Evolutionary conservation across 2,888 invertebrate genomes (phyloP).

Genomic region (Quadroppia sp.): DNA sequence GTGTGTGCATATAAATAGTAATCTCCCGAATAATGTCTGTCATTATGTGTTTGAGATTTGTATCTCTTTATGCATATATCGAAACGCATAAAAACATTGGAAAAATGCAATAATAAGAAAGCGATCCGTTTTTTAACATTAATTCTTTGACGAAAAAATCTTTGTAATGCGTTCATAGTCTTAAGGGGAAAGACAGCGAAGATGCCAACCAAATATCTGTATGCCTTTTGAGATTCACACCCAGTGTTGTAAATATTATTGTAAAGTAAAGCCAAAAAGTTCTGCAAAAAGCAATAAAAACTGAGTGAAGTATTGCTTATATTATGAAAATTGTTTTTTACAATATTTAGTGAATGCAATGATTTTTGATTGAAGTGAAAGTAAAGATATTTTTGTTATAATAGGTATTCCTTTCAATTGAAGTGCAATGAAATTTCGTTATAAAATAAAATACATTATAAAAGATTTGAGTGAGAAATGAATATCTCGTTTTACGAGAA

Average conservation of each 20-base stretch:
- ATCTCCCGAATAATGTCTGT: conserved; percentile 12
- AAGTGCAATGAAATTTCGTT: neutral
- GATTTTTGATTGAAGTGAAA: neutral
- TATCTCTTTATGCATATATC: conserved; percentile 9
- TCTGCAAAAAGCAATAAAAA: conserved; percentile 28
- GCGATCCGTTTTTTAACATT: neutral
- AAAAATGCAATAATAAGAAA: conserved; percentile 16
- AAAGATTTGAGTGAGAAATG: neutral
- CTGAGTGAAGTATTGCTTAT: conserved; percentile 7
- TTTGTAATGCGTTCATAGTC: neutral
- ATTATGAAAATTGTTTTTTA: conserved; percentile 14
- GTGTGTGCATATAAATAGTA: conserved; percentile 7
- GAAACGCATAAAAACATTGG: neutral
- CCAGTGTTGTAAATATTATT: conserved; percentile 31
- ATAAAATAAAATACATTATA: neutral
- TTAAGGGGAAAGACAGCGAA: neutral
- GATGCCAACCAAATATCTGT: neutral
- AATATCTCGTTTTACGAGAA: conserved; percentile 15
- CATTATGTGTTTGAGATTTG: conserved; percentile 12
- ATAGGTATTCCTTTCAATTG: neutral
- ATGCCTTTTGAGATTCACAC: neutral
- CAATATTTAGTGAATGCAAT: neutral
- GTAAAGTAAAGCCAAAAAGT: conserved; percentile 16
- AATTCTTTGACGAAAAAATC: neutral
- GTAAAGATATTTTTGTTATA: neutral